A percentile compares a stretch with the other conserved stretches of the same genome.
These are phyloP conservation scores for Anoncus sp. DNA, from an alignment of 2,888 invertebrate genomes.

Conservation along the genomic window DNA sequence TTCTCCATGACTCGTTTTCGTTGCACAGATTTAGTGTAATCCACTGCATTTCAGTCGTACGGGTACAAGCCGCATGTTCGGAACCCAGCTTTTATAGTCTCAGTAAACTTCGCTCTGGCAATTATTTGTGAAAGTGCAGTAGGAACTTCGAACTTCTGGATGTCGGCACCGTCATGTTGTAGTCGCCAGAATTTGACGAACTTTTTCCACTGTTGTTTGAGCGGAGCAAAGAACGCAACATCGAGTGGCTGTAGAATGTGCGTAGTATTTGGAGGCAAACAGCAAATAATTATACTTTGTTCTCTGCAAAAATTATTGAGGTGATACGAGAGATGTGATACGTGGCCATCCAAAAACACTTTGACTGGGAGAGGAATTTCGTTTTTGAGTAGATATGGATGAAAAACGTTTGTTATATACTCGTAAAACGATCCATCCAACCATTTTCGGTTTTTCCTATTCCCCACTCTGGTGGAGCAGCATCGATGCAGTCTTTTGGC, in stretches of 20 bases:
- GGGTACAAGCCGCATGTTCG: constrained; percentile 54
- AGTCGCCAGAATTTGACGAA: constrained; percentile 54
- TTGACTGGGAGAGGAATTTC: constrained; percentile 67
- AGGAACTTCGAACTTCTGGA: constrained; percentile 56
- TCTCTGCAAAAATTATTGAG: constrained; percentile 68
- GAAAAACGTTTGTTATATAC: constrained; percentile 69
- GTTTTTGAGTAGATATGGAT: constrained; percentile 65
- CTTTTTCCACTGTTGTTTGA: constrained; percentile 63
- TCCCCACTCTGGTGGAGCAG: constrained; percentile 67
- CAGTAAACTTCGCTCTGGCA: constrained; percentile 17
- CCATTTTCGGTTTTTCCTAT: constrained; percentile 70
- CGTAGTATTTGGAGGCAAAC: constrained; percentile 67
- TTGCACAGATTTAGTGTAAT: constrained; percentile 52
- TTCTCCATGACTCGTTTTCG: constrained; percentile 1
- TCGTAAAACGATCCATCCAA: constrained; percentile 72
- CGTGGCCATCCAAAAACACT: constrained; percentile 72
- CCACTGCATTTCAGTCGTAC: constrained; percentile 46
- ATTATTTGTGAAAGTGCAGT: constrained; percentile 45
- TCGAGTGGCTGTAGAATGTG: constrained; percentile 69
- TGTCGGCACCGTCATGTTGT: constrained; percentile 56
- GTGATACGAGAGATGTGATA: constrained; percentile 67
- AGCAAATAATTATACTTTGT: constrained; percentile 66
- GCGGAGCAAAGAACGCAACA: constrained; percentile 63
- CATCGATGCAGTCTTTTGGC: constrained; percentile 58
- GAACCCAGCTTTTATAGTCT: constrained; percentile 54